Percentiles rank a stretch among this genome's conserved stretches.
Evolutionary conservation across 2,797 vertebrate genomes (phyloP).

Genomic region (Cynodonichthys magdalenae): DNA sequence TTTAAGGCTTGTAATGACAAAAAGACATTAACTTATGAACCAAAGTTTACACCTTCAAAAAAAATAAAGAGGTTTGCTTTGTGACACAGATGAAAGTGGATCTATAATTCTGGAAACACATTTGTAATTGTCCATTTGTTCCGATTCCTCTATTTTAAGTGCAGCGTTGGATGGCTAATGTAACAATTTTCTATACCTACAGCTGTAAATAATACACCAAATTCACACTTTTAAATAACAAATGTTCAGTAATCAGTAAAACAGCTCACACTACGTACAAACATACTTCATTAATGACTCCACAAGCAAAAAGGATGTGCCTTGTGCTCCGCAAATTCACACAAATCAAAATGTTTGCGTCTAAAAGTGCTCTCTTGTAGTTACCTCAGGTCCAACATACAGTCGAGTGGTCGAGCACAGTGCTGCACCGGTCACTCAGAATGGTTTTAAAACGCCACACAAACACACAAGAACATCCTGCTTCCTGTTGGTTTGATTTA

Average conservation of each 20-base stretch:
- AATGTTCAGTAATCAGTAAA: constrained; percentile 24
- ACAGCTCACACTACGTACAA: constrained; percentile 19
- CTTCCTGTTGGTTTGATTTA: not conserved
- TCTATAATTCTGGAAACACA: not conserved
- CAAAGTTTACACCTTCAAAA: not conserved
- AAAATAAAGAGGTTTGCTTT: not conserved
- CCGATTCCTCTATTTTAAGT: not conserved
- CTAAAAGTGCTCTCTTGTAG: constrained; percentile 31
- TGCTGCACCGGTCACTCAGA: constrained; percentile 3
- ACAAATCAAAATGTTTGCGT: constrained; percentile 34
- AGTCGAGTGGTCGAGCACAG: constrained; percentile 14
- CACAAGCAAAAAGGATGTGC: not conserved
- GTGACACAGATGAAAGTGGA: too few relatives aligned
- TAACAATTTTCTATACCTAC: not conserved
- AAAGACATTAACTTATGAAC: not conserved
- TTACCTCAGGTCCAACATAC: constrained; percentile 23
- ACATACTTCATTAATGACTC: constrained; percentile 17
- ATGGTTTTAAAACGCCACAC: not conserved
- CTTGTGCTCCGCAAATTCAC: constrained; percentile 15
- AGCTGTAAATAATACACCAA: constrained; percentile 20
- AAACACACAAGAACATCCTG: not conserved
- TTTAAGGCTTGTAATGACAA: constrained; percentile 4
- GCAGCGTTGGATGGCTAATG: not conserved
- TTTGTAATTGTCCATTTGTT: not conserved
- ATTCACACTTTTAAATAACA: constrained; percentile 10